Evolutionary conservation across 1,140 invertebrate genomes (phyloP).

Genomic region (Pissodes strobi): DNA sequence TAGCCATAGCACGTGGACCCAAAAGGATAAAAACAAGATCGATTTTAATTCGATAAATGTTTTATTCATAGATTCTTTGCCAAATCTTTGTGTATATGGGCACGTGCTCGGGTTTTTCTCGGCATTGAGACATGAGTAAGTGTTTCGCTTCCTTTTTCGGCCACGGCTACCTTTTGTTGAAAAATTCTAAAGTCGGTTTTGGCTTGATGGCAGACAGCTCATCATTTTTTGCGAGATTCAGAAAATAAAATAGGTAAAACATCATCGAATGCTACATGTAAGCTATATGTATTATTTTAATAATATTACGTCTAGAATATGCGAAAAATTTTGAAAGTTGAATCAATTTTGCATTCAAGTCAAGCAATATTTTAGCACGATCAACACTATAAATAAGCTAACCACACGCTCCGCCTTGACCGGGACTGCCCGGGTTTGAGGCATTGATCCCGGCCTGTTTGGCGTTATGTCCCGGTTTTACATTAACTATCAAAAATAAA

Average conservation of each 20-base stretch:
- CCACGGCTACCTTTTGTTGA: slow-evolving; percentile 14
- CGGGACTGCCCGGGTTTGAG: too few species aligned
- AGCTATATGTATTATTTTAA: too few species aligned
- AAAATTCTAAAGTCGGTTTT: slow-evolving; percentile 20
- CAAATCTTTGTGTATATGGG: slow-evolving; percentile 30
- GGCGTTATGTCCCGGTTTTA: too few species aligned
- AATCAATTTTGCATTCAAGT: too few species aligned
- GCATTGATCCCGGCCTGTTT: too few species aligned
- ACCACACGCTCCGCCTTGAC: too few species aligned
- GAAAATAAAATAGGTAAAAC: slow-evolving; percentile 11
- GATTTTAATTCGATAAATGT: slow-evolving; percentile 23
- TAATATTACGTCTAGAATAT: too few species aligned
- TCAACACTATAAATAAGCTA: too few species aligned
- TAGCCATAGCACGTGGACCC: slow-evolving; percentile 17
- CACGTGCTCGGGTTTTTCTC: slow-evolving; percentile 25
- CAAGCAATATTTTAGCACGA: too few species aligned
- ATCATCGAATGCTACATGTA: neutral
- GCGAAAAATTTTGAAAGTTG: too few species aligned
- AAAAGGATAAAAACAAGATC: slow-evolving; percentile 21
- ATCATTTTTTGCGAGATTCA: slow-evolving; percentile 12
- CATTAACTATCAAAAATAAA: too few species aligned
- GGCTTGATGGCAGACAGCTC: neutral
- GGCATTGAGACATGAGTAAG: slow-evolving; percentile 23
- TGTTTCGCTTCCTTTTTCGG: slow-evolving; percentile 24
- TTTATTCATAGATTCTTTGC: slow-evolving; percentile 28